Evolutionary conservation across 2,888 invertebrate genomes (phyloP).

Genomic region (Drosophila buzzatii): DNA sequence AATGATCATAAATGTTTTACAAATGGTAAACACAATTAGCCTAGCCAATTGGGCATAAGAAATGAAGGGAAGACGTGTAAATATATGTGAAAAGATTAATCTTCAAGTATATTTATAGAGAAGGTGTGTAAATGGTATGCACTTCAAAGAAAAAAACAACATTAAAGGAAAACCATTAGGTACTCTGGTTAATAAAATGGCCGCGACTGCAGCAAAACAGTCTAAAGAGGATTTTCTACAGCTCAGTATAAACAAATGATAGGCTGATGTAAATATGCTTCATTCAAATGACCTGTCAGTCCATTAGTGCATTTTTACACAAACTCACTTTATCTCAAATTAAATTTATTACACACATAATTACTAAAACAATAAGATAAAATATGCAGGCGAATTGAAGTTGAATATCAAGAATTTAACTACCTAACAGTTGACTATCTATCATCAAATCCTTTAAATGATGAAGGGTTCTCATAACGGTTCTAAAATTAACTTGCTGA

Average conservation of each 20-base stretch:
- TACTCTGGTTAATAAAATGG: background rate
- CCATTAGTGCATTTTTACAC: background rate
- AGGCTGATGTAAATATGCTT: background rate
- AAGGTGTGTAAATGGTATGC: background rate
- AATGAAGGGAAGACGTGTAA: slow-evolving; percentile 4
- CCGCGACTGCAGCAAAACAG: background rate
- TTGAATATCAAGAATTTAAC: no score
- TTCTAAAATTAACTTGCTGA: background rate
- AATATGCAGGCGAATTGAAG: background rate
- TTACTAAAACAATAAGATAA: background rate
- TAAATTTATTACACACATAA: background rate
- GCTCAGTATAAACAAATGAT: background rate
- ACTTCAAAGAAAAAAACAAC: background rate
- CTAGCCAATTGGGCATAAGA: slow-evolving; percentile 21
- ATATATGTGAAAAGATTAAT: background rate
- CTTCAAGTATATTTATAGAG: background rate
- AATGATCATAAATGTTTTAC: slow-evolving; percentile 56
- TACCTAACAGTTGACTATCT: background rate
- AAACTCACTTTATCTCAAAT: background rate
- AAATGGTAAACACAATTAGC: slow-evolving; percentile 48
- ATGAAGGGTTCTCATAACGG: background rate
- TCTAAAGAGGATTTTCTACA: background rate
- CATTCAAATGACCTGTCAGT: background rate
- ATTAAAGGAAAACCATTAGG: background rate
- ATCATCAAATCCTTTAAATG: background rate